Conservation (phyloP, 2,113 vertebrate species). For the Piprites chloris region DNA sequence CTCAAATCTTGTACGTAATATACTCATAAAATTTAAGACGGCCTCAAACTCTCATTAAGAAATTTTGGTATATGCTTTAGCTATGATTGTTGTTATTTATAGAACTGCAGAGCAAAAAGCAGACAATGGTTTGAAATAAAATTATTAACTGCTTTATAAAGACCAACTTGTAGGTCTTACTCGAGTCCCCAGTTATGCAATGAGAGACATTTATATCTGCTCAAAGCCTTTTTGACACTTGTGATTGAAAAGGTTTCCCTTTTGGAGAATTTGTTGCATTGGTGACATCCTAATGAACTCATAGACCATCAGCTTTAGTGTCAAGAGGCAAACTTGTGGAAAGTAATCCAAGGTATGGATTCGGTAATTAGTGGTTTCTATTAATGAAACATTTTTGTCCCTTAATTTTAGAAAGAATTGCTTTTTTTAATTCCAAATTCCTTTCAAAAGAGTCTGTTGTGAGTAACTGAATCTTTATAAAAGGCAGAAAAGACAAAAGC, state of each 20-base stretch:
- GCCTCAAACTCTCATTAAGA: neutral
- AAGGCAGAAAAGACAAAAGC: conserved; percentile 15
- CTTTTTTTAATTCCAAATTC: neutral
- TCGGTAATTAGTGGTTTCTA: neutral
- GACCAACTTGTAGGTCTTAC: neutral
- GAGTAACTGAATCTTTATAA: conserved; percentile 38
- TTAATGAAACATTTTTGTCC: neutral
- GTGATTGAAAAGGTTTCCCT: neutral
- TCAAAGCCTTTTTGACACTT: neutral
- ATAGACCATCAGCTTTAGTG: neutral
- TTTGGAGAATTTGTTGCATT: neutral
- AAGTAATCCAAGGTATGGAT: neutral
- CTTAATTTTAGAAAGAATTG: neutral
- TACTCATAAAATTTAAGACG: neutral
- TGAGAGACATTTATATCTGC: neutral
- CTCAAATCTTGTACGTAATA: neutral
- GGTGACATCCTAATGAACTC: neutral
- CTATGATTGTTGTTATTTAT: neutral
- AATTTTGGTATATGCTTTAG: neutral
- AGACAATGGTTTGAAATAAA: neutral
- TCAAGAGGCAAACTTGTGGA: neutral
- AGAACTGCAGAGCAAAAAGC: neutral
- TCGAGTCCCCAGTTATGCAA: neutral
- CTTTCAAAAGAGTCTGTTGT: conserved; percentile 36
- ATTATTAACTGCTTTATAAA: neutral